Evolutionary conservation across 1,140 invertebrate species (phyloP), one percentile per base, ranked within the genome.

Genomic region (Habropoda laboriosa): DNA sequence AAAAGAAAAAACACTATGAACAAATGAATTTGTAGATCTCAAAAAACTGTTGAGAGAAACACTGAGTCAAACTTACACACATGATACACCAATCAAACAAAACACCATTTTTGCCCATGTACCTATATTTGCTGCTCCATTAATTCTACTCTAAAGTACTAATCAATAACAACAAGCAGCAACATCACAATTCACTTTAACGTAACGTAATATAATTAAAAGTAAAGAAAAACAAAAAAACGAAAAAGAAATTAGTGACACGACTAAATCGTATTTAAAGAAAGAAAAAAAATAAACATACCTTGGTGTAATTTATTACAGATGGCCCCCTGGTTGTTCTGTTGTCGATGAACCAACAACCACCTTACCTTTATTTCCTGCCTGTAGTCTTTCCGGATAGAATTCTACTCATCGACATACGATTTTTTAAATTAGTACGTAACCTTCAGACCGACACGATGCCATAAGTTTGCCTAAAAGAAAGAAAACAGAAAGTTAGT

Each of bases 271-370:
- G 72, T 81, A 85, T 85, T 74, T 81, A 75, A 78, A 80, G n/a
- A n/a, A n/a, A n/a, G n/a, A 60, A 66, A 42, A 63, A 67, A 63
- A 85, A 87, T 80, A 89, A 88, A 89, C 75, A 86, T 87, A 85
- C 81, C 85, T 91, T 90, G 87, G 81, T 92, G 90, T 91, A 91
- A 91, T 91, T 92, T 92, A 91, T 91, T 91, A 90, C 83, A 86
- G 78, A 88, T 84, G 79, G 82, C 78, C 79, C 81, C 77, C 71
- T 84, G 87, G 86, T 91, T 92, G 88, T 91, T 91, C 80, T 63
- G 68, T n/a, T n/a, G n/a, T 83, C 76, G 67, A 89, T 83, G 81
- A 80, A 82, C 58, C 55, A 68, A 68, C 64, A 68, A 30, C 0
- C 47, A 77, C 77, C 78, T 66, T 74, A 82, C 81, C 85, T 82